Percentiles rank a stretch among this genome's conserved stretches.
These are phyloP conservation scores for Pachycephus smyrnensis DNA, from an alignment of 2,888 invertebrate species.

Conservation along the genomic window DNA sequence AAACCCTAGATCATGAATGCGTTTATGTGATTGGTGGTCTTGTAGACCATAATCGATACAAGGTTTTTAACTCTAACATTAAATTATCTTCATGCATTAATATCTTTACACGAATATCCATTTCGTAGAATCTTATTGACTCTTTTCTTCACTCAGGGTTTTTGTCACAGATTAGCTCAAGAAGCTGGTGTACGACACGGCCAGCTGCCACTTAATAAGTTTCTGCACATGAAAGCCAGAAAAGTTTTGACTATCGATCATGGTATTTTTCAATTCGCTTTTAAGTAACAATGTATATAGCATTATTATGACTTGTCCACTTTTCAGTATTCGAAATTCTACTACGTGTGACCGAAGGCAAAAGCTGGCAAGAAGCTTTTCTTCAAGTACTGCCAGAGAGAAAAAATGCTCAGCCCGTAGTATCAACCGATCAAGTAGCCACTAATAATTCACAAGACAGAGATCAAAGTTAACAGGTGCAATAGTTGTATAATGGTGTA, in stretches of 20 bases:
- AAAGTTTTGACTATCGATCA: slow-evolving; percentile 97
- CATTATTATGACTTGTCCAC: slow-evolving; percentile 9
- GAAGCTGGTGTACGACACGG: slow-evolving; percentile 84
- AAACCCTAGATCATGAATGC: slow-evolving; percentile 78
- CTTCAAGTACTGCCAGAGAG: slow-evolving; percentile 82
- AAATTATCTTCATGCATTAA: background rate
- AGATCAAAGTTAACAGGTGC: background rate
- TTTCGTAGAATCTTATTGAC: background rate
- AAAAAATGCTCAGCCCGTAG: slow-evolving; percentile 75
- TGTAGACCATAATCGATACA: slow-evolving; percentile 97
- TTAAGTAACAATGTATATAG: background rate
- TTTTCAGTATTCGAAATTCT: slow-evolving; percentile 87
- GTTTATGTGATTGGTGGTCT: slow-evolving; percentile 96
- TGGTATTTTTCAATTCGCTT: slow-evolving; percentile 70
- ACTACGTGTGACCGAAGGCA: slow-evolving; percentile 80
- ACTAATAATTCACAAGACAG: slow-evolving; percentile 14
- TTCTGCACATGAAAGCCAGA: slow-evolving; percentile 90
- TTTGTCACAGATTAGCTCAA: slow-evolving; percentile 85
- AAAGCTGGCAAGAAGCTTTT: slow-evolving; percentile 83
- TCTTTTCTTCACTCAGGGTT: slow-evolving; percentile 71
- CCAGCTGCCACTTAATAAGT: slow-evolving; percentile 89
- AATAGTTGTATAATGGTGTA: background rate
- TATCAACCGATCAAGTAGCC: slow-evolving; percentile 19
- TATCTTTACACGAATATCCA: background rate
- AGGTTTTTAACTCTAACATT: slow-evolving; percentile 69